These are phyloP conservation scores for Odobenus rosmarus DNA, from an alignment of 2,113 vertebrate genomes.

Conservation along the genomic window DNA sequence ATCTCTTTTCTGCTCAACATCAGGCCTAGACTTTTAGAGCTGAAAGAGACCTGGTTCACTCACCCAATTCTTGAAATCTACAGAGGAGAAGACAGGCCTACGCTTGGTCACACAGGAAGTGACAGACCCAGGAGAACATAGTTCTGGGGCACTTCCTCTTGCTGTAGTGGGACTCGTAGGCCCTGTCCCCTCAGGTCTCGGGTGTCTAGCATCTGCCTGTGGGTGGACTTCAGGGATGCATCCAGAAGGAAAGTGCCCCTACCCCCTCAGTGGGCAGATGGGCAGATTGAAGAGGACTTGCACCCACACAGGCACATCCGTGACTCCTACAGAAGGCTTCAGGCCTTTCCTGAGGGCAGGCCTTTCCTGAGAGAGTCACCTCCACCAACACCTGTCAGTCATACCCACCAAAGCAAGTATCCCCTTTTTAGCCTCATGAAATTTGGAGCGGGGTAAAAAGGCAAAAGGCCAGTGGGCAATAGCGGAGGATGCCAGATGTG, in stretches of 20 bases:
- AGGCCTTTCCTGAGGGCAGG: neutral
- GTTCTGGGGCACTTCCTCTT: neutral
- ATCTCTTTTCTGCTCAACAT: neutral
- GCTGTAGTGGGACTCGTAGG: neutral
- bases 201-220: neutral
- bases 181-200: neutral
- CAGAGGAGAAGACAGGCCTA: neutral
- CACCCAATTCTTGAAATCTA: neutral
- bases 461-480: neutral
- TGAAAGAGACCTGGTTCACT: neutral
- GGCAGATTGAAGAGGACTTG: neutral
- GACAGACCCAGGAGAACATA: neutral
- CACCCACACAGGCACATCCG: neutral
- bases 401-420: neutral
- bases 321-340: neutral
- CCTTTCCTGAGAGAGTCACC: neutral
- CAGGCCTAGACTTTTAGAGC: conserved; percentile 17
- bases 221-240: neutral
- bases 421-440: conserved; percentile 3
- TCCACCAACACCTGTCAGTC: neutral
- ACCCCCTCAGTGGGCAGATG: neutral
- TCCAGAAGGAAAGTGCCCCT: neutral
- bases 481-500: neutral
- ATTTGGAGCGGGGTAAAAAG: neutral
- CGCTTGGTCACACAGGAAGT: neutral